phyloP scores from a whole-genome alignment of 2,888 invertebrate species.

The Sipunculus nudus region DNA sequence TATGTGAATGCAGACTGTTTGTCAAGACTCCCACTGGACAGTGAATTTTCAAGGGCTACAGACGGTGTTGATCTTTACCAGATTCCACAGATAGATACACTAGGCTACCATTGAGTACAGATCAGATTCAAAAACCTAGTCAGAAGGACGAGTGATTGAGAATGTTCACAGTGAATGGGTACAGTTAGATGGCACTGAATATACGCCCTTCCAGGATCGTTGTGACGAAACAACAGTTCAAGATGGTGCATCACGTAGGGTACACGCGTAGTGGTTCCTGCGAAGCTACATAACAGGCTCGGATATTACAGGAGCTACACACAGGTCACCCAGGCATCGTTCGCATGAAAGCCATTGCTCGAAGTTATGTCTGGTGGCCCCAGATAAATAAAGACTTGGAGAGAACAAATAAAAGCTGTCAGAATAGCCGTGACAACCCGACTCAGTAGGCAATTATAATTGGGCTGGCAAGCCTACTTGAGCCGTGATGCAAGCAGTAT shows the following conservation, averaged over 20 bases:
- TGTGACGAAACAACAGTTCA: neutral
- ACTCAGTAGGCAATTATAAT: too few relatives aligned
- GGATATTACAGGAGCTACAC: neutral
- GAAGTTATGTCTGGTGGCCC: neutral
- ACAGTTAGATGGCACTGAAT: neutral
- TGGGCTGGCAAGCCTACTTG: too few relatives aligned
- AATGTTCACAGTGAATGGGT: too few relatives aligned
- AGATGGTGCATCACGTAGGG: constrained; percentile 8
- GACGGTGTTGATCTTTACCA: too few relatives aligned
- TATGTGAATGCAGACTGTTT: constrained; percentile 59
- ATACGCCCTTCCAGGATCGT: neutral
- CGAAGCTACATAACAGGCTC: neutral
- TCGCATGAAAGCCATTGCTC: constrained; percentile 1
- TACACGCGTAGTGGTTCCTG: neutral
- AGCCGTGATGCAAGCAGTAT: too few relatives aligned
- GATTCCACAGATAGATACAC: too few relatives aligned
- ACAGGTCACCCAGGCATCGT: constrained; percentile 1
- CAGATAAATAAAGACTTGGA: neutral
- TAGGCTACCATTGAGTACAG: too few relatives aligned
- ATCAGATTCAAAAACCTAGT: too few relatives aligned
- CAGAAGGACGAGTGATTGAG: too few relatives aligned
- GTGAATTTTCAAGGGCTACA: too few relatives aligned
- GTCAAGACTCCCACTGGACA: constrained; percentile 35
- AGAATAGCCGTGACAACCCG: too few relatives aligned
- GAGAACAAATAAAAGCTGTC: neutral